These are phyloP conservation scores for Drosophila mayri DNA, from an alignment of 1,140 invertebrate genomes.

Conservation along the genomic window DNA sequence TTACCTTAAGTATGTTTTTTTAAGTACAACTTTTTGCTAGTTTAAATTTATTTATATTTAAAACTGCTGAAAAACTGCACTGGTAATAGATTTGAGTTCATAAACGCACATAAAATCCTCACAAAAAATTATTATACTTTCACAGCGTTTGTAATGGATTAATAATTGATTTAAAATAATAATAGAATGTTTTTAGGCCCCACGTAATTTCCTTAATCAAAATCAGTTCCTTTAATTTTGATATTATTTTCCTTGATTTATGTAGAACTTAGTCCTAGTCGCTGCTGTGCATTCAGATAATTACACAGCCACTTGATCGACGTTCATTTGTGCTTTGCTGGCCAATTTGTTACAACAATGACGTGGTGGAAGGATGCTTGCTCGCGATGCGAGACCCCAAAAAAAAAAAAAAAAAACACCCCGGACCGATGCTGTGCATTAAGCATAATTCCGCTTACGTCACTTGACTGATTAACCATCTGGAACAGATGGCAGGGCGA, in stretches of 20 bases:
- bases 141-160: no score
- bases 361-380: conserved; percentile 12
- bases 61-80: no score
- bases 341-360: conserved; percentile 30
- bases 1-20: no score
- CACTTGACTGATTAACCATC: conserved; percentile 61
- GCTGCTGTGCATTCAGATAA: background rate
- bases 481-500: conserved; percentile 26
- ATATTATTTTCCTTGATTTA: background rate
- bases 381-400: conserved; percentile 1
- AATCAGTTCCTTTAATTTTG: background rate
- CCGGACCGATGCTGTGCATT: conserved; percentile 35
- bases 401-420: background rate
- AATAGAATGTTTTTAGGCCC: no score
- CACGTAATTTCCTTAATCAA: no score
- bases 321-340: conserved; percentile 13
- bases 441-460: conserved; percentile 56
- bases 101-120: no score
- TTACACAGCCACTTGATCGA: conserved; percentile 14
- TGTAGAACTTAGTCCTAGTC: background rate
- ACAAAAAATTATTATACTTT: no score
- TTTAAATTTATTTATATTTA: no score
- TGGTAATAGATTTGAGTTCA: no score
- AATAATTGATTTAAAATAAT: no score
- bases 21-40: no score